Conservation (phyloP, 2,797 vertebrate genomes). For the Phalloptychus januarius region DNA sequence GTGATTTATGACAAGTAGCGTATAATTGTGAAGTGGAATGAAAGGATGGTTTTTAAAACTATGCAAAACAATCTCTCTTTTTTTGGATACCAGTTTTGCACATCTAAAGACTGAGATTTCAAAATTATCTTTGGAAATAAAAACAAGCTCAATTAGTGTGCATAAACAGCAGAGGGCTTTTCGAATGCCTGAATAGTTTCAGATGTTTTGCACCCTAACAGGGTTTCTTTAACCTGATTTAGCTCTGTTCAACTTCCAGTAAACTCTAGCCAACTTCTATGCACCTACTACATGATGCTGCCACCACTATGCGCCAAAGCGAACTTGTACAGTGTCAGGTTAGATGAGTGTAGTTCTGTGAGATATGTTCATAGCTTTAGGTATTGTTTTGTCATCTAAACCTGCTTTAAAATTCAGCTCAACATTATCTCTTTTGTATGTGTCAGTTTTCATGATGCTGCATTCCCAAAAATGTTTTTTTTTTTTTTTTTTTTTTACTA, state of each 20-base stretch:
- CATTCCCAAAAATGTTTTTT: background rate
- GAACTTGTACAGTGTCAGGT: background rate
- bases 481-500: background rate
- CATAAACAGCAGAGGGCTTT: background rate
- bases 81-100: background rate
- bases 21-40: background rate
- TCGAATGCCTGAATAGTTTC: background rate
- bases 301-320: background rate
- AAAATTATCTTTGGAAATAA: background rate
- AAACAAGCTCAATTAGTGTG: background rate
- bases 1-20: background rate
- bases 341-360: too few relatives aligned
- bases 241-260: background rate
- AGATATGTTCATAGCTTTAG: background rate
- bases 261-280: background rate
- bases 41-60: background rate
- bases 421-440: background rate
- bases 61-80: background rate
- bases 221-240: background rate
- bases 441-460: too few relatives aligned
- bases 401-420: background rate
- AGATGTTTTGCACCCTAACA: background rate
- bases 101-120: background rate
- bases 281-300: background rate
- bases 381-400: background rate